Conservation (phyloP, 2,797 vertebrate species). For the Squalus acanthias region DNA sequence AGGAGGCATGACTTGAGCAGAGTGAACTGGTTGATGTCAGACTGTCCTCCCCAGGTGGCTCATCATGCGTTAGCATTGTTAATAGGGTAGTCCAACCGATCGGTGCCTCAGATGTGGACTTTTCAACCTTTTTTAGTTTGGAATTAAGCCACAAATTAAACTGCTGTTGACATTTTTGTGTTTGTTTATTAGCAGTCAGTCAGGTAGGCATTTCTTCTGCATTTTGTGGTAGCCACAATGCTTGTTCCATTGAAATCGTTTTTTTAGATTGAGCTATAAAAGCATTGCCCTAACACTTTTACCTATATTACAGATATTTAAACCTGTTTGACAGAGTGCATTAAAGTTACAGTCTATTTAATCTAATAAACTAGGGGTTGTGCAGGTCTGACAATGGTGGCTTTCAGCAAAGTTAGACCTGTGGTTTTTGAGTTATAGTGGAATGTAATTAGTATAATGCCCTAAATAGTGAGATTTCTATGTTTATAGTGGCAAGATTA, state of each 20-base stretch:
- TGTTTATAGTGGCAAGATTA: not conserved
- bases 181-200: not conserved
- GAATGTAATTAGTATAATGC: not conserved
- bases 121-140: not conserved
- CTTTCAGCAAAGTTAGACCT: not conserved
- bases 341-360: not conserved
- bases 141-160: not conserved
- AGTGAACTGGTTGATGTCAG: not conserved
- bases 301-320: not conserved
- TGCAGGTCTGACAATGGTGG: not conserved
- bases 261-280: not conserved
- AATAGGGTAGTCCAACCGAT: not conserved
- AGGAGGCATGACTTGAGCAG: not conserved
- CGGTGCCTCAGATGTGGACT: not conserved
- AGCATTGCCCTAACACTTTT: not conserved
- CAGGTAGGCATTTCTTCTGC: not conserved
- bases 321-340: not conserved
- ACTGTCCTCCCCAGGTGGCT: not conserved
- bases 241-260: too few relatives aligned
- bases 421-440: not conserved
- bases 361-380: not conserved
- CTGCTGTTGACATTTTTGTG: not conserved
- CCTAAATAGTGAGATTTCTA: not conserved
- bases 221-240: not conserved
- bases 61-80: not conserved